Evolutionary conservation across 2,113 vertebrate species (phyloP).

Genomic region (Struthidea cinerea): DNA sequence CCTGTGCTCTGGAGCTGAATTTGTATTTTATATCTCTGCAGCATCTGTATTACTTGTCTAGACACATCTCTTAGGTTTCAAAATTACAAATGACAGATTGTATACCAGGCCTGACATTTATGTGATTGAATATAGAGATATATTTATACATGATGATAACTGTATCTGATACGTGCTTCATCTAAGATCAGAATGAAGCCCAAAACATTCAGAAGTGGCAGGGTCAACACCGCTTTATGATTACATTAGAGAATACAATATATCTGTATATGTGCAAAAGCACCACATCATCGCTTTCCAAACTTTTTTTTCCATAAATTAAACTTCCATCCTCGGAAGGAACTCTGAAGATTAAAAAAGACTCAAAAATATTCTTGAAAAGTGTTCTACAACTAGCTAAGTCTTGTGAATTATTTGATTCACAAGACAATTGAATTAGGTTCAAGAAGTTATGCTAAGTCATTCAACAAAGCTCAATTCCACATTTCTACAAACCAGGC

Average conservation of each 20-base stretch:
- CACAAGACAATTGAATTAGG: neutral
- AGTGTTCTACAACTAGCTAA: neutral
- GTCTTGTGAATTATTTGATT: neutral
- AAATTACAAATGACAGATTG: slow-evolving; percentile 44
- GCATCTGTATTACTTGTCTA: slow-evolving; percentile 35
- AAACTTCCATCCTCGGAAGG: neutral
- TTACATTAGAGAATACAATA: neutral
- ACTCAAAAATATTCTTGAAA: neutral
- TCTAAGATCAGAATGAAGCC: neutral
- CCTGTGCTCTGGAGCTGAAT: neutral
- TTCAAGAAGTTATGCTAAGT: neutral
- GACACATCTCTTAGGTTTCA: neutral
- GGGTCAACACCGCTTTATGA: neutral
- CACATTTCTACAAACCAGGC: neutral
- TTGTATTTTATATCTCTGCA: neutral
- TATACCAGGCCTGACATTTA: neutral
- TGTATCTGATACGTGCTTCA: neutral
- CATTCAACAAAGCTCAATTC: neutral
- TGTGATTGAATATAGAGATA: slow-evolving; percentile 14
- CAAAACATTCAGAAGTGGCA: neutral
- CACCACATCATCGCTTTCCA: neutral
- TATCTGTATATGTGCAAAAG: neutral
- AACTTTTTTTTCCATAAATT: neutral
- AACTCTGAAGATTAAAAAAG: neutral
- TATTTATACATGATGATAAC: slow-evolving; percentile 7